phyloP scores from a whole-genome alignment of 2,888 invertebrate genomes.

The Microctonus aethiopoides region DNA sequence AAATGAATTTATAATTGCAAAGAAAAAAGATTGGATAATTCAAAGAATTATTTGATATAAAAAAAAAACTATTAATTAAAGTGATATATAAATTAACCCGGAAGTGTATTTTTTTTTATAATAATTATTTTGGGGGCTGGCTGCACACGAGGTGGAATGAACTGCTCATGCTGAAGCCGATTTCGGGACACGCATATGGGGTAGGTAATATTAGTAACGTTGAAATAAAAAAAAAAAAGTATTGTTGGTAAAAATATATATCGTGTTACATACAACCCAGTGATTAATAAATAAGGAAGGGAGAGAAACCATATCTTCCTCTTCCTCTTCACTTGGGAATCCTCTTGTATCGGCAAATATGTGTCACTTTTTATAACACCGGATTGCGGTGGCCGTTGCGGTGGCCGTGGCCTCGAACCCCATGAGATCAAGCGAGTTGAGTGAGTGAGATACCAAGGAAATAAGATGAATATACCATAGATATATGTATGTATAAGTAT shows the following conservation, averaged over 20 bases:
- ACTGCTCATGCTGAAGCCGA: conserved; percentile 29
- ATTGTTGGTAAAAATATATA: background rate
- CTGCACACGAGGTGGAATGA: conserved; percentile 23
- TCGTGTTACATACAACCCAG: background rate
- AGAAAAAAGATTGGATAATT: too few relatives aligned
- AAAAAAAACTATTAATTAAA: background rate
- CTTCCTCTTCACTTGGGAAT: conserved; percentile 11
- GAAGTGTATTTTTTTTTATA: background rate
- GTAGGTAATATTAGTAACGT: conserved; percentile 19
- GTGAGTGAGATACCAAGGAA: background rate
- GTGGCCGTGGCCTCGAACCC: conserved; percentile 37
- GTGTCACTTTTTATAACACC: conserved; percentile 45
- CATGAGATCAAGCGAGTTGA: conserved; percentile 11
- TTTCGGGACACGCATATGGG: conserved; percentile 32
- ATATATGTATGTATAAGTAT: background rate
- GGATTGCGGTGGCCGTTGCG: conserved; percentile 38
- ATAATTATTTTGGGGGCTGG: background rate
- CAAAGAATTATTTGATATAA: too few relatives aligned
- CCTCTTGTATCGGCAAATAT: conserved; percentile 38
- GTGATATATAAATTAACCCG: background rate
- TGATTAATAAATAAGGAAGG: too few relatives aligned
- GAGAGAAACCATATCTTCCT: conserved; percentile 4
- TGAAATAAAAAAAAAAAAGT: background rate
- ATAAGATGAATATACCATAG: background rate
- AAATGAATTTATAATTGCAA: background rate